Conservation (phyloP, 2,113 vertebrate genomes). For the Oophaga pumilio region DNA sequence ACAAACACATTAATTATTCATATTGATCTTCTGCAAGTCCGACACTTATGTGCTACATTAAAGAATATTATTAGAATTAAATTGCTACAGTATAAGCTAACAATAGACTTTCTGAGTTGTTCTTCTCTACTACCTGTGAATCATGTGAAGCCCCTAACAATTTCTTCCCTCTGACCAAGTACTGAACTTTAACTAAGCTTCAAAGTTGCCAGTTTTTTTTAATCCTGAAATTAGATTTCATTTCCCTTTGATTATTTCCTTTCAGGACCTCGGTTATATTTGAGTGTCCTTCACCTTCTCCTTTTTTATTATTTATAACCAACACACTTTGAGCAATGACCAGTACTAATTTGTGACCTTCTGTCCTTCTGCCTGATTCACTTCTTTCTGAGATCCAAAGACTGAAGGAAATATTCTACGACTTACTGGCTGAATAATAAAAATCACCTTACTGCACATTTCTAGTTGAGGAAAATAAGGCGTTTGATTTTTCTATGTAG, state of each 20-base stretch:
- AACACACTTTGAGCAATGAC: conserved; percentile 95
- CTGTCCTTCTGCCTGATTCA: conserved; percentile 96
- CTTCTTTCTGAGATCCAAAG: conserved; percentile 92
- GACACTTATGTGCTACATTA: neutral
- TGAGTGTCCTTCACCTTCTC: conserved; percentile 89
- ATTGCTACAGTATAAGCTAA: neutral
- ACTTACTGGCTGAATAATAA: conserved; percentile 77
- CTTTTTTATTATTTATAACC: conserved; percentile 99
- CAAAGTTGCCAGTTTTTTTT: conserved; percentile 78
- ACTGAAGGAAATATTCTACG: conserved; percentile 84
- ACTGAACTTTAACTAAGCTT: conserved; percentile 59
- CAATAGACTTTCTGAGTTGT: neutral
- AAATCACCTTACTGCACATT: conserved; percentile 60
- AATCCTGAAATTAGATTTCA: conserved; percentile 90
- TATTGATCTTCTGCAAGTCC: neutral
- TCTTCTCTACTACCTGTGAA: neutral
- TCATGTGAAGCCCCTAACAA: conserved; percentile 36
- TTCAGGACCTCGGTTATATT: conserved; percentile 82
- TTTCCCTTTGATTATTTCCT: conserved; percentile 54
- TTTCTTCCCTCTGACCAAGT: conserved; percentile 46
- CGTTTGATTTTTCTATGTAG: conserved; percentile 14
- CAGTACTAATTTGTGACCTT: conserved; percentile 99
- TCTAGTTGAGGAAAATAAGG: conserved; percentile 13
- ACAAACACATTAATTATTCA: neutral
- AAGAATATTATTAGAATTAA: neutral